Percentiles rank a stretch among this genome's conserved stretches.
phyloP scores from a whole-genome alignment of 2,797 vertebrate genomes.

The Esox lucius region DNA sequence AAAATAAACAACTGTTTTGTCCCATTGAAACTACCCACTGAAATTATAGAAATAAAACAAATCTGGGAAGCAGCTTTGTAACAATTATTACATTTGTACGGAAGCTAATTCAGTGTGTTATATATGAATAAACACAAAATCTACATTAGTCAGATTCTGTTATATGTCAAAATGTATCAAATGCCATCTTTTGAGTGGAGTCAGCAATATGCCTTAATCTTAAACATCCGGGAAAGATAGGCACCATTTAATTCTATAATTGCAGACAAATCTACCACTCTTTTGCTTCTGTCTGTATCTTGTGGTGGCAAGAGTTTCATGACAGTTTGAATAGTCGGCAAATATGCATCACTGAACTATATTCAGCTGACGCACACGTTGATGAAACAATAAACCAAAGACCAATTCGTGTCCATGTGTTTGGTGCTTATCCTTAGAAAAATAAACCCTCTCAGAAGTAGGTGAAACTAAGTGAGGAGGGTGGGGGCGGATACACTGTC shows the following conservation, averaged over 20 bases:
- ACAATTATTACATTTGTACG: no score
- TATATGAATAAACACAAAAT: no score
- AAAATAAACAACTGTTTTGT: not conserved
- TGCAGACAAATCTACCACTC: not conserved
- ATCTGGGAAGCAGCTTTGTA: no score
- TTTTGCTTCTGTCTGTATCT: slow-evolving; percentile 16
- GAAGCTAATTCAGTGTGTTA: no score
- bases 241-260: slow-evolving; percentile 5
- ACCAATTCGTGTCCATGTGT: slow-evolving; percentile 40
- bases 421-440: slow-evolving; percentile 28
- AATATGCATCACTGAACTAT: slow-evolving; percentile 30
- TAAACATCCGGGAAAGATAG: not conserved
- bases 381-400: slow-evolving; percentile 46
- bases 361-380: slow-evolving; percentile 35
- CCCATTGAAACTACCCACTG: no score
- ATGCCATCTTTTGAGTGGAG: no score
- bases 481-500: slow-evolving; percentile 35
- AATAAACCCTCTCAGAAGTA: slow-evolving; percentile 11
- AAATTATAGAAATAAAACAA: no score
- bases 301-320: slow-evolving; percentile 16
- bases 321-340: slow-evolving; percentile 25
- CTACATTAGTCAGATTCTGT: no score
- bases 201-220: no score
- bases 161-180: no score
- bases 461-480: not conserved